Conservation (phyloP, 1,140 invertebrate genomes). For the Drosophila ambigua region DNA sequence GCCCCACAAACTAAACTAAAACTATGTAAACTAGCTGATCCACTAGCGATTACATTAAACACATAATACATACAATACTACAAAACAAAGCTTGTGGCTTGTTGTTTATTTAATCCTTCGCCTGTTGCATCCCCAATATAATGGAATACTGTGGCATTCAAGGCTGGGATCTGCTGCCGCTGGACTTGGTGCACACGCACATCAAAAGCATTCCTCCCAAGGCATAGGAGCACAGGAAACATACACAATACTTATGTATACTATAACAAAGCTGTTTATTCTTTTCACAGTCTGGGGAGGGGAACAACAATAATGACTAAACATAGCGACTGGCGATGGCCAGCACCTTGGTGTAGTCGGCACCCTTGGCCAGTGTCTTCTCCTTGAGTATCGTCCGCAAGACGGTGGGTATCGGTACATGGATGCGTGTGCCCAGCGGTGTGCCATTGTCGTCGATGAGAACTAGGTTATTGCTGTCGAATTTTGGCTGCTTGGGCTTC, state of each 20-base stretch:
- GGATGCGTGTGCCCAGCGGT: conserved; percentile 96
- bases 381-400: conserved; percentile 94
- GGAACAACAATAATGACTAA: conserved; percentile 84
- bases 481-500: conserved; percentile 92
- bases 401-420: conserved; percentile 96
- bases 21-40: conserved; percentile 49
- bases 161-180: no score
- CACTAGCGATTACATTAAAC: conserved; percentile 41
- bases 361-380: conserved; percentile 92
- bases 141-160: no score
- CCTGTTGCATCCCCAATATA: no score
- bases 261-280: conserved; percentile 29
- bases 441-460: conserved; percentile 97
- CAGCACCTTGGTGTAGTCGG: conserved; percentile 97
- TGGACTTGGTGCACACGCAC: no score
- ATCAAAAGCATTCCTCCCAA: no score
- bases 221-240: conserved; percentile 23
- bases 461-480: conserved; percentile 98
- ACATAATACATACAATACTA: conserved; percentile 46
- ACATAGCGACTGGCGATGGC: conserved; percentile 97
- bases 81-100: background rate
- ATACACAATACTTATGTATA: conserved; percentile 32
- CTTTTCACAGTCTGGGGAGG: conserved; percentile 10
- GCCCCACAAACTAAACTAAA: conserved; percentile 56
- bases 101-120: background rate